Conservation (phyloP, 92 coral and sea anemone genomes). For the Epizoanthus scotinus region DNA sequence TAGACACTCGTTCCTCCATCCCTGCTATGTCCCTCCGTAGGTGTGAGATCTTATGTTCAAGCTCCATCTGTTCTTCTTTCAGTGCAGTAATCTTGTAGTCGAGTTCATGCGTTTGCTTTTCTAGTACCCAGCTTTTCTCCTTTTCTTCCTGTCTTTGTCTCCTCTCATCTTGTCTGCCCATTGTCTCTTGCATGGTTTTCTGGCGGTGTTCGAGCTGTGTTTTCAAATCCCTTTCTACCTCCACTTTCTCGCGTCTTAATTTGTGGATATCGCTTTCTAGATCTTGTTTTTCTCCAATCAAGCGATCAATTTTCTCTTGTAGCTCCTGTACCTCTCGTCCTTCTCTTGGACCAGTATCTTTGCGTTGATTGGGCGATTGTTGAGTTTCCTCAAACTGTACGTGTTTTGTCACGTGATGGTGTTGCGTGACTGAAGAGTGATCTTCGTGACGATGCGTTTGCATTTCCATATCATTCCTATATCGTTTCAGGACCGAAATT, state of each 20-base stretch:
- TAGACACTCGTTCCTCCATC: constrained; percentile 56
- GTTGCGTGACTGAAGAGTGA: constrained; percentile 37
- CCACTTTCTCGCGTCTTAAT: constrained; percentile 35
- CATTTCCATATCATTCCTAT: constrained; percentile 57
- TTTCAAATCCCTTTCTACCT: constrained; percentile 46
- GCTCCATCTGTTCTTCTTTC: constrained; percentile 60
- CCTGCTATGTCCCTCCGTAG: constrained; percentile 66
- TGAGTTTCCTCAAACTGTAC: constrained; percentile 40
- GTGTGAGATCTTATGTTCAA: constrained; percentile 63
- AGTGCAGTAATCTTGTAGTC: constrained; percentile 54
- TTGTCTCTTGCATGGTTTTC: constrained; percentile 22
- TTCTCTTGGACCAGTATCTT: constrained; percentile 16
- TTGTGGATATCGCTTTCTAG: constrained; percentile 54
- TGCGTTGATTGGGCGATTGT: constrained; percentile 27
- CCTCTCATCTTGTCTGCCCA: background rate
- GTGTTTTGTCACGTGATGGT: constrained; percentile 41
- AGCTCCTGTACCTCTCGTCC: constrained; percentile 50
- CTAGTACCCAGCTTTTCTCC: constrained; percentile 33
- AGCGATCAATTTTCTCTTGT: constrained; percentile 51
- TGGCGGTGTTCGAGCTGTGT: constrained; percentile 37
- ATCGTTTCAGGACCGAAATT: constrained; percentile 60
- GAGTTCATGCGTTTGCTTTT: constrained; percentile 65
- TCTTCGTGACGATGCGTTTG: constrained; percentile 50
- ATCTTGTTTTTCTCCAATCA: constrained; percentile 42
- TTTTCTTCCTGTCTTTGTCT: constrained; percentile 18